phyloP scores from a whole-genome alignment of 2,888 invertebrate species.

The Platerodrilus igneus region DNA sequence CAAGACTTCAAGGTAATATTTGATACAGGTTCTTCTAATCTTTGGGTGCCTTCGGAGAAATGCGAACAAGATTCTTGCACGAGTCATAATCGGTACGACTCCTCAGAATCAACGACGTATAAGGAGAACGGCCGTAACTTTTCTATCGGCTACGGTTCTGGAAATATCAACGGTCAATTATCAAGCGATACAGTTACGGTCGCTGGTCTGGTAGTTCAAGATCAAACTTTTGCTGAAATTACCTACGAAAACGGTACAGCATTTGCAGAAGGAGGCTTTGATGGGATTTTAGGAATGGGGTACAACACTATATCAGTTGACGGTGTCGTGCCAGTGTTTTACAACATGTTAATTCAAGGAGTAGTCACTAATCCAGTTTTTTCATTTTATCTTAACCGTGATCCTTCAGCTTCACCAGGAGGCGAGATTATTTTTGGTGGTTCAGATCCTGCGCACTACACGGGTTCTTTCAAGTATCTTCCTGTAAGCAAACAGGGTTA shows the following conservation, averaged over 20 bases:
- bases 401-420: constrained; percentile 68
- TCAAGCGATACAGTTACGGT: too few species aligned
- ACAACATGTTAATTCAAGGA: constrained; percentile 82
- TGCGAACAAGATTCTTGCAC: too few species aligned
- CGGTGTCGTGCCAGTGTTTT: constrained; percentile 84
- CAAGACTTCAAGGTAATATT: too few species aligned
- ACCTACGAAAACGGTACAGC: too few species aligned
- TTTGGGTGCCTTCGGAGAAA: too few species aligned
- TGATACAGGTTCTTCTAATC: too few species aligned
- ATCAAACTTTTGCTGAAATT: too few species aligned
- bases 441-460: constrained; percentile 85
- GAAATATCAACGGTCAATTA: too few species aligned
- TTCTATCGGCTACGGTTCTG: constrained; percentile 27
- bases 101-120: too few species aligned
- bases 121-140: too few species aligned
- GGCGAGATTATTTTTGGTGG: constrained; percentile 93
- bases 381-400: constrained; percentile 92
- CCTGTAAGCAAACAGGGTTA: constrained; percentile 82
- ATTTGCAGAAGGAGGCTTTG: constrained; percentile 98
- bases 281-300: constrained; percentile 94
- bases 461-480: constrained; percentile 84
- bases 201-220: too few species aligned
- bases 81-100: too few species aligned
- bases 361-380: constrained; percentile 71
- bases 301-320: constrained; percentile 88